Conservation (phyloP, 2,113 vertebrate species). For the Excalfactoria chinensis region DNA sequence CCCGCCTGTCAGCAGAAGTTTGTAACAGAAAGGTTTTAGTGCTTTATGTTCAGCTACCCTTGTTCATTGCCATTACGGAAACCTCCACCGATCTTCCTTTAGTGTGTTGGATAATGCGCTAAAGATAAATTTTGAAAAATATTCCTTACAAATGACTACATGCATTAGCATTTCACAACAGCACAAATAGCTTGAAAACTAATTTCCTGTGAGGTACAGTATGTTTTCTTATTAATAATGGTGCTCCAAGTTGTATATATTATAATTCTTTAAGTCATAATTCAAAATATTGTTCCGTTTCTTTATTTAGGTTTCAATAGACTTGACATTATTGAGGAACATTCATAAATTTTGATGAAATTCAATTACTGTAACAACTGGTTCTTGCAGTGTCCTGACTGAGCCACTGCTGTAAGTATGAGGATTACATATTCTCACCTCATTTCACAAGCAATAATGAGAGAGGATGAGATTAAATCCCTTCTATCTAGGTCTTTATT, state of each 20-base stretch:
- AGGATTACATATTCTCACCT: slow-evolving; percentile 67
- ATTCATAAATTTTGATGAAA: slow-evolving; percentile 28
- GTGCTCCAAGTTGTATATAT: slow-evolving; percentile 5
- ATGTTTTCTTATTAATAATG: slow-evolving; percentile 42
- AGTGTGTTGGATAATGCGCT: background rate
- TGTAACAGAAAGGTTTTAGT: background rate
- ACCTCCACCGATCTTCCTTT: background rate
- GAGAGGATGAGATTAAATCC: slow-evolving; percentile 57
- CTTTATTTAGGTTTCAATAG: slow-evolving; percentile 55
- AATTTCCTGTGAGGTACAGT: slow-evolving; percentile 51
- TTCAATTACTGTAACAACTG: background rate
- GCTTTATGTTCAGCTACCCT: background rate
- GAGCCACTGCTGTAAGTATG: slow-evolving; percentile 2
- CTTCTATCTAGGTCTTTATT: slow-evolving; percentile 21
- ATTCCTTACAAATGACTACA: slow-evolving; percentile 2
- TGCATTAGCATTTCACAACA: slow-evolving; percentile 12
- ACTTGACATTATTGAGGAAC: slow-evolving; percentile 21
- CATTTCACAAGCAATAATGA: slow-evolving; percentile 65
- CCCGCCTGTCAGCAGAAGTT: background rate
- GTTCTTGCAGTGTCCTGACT: slow-evolving; percentile 17
- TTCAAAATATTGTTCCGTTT: slow-evolving; percentile 29
- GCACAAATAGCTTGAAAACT: slow-evolving; percentile 43
- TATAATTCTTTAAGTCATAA: slow-evolving; percentile 33
- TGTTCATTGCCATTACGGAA: background rate
- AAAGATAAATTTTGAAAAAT: slow-evolving; percentile 25